Evolutionary conservation across 2,888 invertebrate species (phyloP).

Genomic region (Ormyrus nitidulus): DNA sequence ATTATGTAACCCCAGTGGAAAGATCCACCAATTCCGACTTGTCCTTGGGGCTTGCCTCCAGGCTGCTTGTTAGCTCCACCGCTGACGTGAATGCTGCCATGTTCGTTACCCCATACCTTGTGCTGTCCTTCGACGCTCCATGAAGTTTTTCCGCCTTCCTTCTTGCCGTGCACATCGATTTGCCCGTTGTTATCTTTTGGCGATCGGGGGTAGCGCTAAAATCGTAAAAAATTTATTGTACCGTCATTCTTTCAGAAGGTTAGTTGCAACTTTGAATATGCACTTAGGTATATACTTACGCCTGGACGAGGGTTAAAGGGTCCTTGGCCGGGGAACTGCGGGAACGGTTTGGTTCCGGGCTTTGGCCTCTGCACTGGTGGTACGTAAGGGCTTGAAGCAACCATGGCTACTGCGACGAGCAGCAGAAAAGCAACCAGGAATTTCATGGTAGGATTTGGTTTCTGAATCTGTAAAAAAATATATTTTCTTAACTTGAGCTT

Average conservation of each 20-base stretch:
- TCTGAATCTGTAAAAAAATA: too few relatives aligned
- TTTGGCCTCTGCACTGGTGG: not conserved
- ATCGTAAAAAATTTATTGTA: not conserved
- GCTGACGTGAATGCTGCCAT: constrained; percentile 40
- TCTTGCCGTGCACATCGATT: constrained; percentile 22
- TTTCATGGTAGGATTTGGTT: too few relatives aligned
- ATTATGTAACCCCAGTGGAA: constrained; percentile 25
- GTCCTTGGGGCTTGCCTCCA: constrained; percentile 34
- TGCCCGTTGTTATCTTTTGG: constrained; percentile 5
- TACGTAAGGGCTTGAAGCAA: not conserved
- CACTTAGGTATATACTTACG: not conserved
- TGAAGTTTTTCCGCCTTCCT: constrained; percentile 32
- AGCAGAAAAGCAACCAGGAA: not conserved
- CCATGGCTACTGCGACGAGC: not conserved
- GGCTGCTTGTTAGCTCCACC: constrained; percentile 42
- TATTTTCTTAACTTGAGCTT: too few relatives aligned
- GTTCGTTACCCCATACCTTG: constrained; percentile 38
- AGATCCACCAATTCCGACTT: constrained; percentile 35
- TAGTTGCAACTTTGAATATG: not conserved
- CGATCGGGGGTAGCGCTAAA: constrained; percentile 28
- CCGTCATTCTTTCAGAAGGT: not conserved
- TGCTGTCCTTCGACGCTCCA: constrained; percentile 31
- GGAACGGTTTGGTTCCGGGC: constrained; percentile 51
- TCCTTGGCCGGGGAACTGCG: not conserved
- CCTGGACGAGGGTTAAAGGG: constrained; percentile 38